Base-by-base conservation (phyloP, 2,113 vertebrate species). In the Phylloscopus trochilus region DNA sequence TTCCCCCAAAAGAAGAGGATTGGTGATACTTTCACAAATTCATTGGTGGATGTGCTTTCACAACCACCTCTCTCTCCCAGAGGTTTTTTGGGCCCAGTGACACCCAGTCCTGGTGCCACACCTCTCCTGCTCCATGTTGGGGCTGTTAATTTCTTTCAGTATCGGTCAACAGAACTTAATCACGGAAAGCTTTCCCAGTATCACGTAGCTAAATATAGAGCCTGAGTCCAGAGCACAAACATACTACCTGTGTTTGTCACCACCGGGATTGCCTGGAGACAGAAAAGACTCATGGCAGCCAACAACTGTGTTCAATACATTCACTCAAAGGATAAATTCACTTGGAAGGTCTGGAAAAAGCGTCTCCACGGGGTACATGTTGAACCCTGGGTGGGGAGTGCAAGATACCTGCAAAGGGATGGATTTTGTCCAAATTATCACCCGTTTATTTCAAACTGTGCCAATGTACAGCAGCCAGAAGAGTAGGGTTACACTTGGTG, bases 221-320 rank as follows among this genome's bases (percentile, higher is more conserved):
- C 91, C 58, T 19, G 84, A 92, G 90, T 49, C 56, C 14, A 46
- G 62, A 97, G 82, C 7, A 23, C 94, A 98, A 98, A 98, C 63
- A 97, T 66, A 68, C 94, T 78, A 70, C 92, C 95, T 72, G 56
- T 68, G 56, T 96, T 95, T 83, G 97, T 95, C 98, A 96, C 92
- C 92, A 39, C 51, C 2, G 4, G 58, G 9, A 79, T 92, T 63
- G 0, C 78, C 84, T 31, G 67, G 67, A 55, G 67, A 94, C 7
- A 0, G 35, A n/a, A 90, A 66, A 39, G 63, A 18, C 35, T 62
- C 55, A 31, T 10, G 46, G 53, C 51, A 92, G 22, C 56, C 76
- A 47, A 52, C 26, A 3, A 37, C 4, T 37, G 7, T n/a, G 75
- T 15, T n/a, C 52, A 49, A 21, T n/a, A 28, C 49, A 24, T 44